A percentile compares a stretch with the other conserved stretches of the same genome.
phyloP scores from a whole-genome alignment of 2,888 invertebrate species.

The Coleophora flavipennella region DNA sequence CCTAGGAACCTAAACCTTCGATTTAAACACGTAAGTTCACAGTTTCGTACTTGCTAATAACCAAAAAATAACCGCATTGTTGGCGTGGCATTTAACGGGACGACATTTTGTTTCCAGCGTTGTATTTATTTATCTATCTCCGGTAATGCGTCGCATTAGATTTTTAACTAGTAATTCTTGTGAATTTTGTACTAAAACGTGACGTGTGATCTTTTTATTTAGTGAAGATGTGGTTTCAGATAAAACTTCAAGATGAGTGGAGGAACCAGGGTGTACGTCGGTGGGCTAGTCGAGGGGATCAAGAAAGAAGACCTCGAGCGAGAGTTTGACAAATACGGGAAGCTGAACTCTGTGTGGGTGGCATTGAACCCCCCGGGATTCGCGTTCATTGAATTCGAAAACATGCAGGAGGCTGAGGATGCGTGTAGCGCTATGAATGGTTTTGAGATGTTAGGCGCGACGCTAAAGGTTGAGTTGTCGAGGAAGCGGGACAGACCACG shows the following conservation, averaged over 20 bases:
- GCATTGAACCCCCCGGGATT: constrained; percentile 96
- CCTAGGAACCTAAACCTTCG: constrained; percentile 33
- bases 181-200: too few species aligned
- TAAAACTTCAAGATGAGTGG: constrained; percentile 42
- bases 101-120: constrained; percentile 69
- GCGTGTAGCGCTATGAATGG: constrained; percentile 92
- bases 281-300: constrained; percentile 89
- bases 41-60: constrained; percentile 18
- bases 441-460: constrained; percentile 88
- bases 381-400: constrained; percentile 94
- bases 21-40: constrained; percentile 45
- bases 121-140: constrained; percentile 52
- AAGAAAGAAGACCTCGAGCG: constrained; percentile 93
- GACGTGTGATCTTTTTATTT: background rate
- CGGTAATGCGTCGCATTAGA: constrained; percentile 7
- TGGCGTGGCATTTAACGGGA: constrained; percentile 55
- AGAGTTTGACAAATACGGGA: constrained; percentile 93
- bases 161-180: background rate
- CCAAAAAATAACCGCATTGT: constrained; percentile 16
- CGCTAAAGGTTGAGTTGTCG: constrained; percentile 90
- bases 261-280: constrained; percentile 89
- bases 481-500: constrained; percentile 83
- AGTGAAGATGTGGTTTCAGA: constrained; percentile 3
- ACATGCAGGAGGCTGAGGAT: constrained; percentile 89
- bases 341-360: constrained; percentile 93